phyloP scores from a whole-genome alignment of 2,888 invertebrate genomes.

The Colostygia pectinataria region DNA sequence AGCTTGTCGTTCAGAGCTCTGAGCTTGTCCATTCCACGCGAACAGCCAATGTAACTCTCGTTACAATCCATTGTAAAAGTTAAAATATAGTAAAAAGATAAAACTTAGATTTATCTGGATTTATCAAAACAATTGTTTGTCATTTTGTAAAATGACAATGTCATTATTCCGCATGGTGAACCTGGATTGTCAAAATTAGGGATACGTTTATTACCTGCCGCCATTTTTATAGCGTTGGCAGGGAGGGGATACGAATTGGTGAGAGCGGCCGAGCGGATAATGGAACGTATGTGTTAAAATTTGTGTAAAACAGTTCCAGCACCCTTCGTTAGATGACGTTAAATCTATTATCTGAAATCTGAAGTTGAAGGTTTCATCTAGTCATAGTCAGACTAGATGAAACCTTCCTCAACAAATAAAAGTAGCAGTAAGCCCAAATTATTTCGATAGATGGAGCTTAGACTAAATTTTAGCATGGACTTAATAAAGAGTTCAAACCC shows the following conservation, averaged over 20 bases:
- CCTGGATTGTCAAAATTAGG: neutral
- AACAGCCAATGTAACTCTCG: slow-evolving; percentile 52
- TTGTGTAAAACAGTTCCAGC: neutral
- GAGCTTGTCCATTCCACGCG: slow-evolving; percentile 44
- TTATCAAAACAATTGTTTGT: slow-evolving; percentile 13
- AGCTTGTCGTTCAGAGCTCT: slow-evolving; percentile 52
- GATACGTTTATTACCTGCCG: no score
- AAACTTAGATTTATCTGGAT: slow-evolving; percentile 12
- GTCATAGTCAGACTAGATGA: no score
- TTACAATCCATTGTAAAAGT: slow-evolving; percentile 47
- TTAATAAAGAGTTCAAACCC: no score
- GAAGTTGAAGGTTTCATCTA: no score
- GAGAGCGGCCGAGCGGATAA: no score
- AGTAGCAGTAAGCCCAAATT: no score
- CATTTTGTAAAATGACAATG: slow-evolving; percentile 3
- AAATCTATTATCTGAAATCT: no score
- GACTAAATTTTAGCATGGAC: no score
- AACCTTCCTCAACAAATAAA: no score
- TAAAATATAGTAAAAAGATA: slow-evolving; percentile 23
- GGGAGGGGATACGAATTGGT: no score
- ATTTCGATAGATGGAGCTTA: no score
- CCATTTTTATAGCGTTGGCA: neutral
- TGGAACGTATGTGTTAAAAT: neutral
- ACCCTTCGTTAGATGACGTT: slow-evolving; percentile 1
- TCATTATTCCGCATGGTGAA: no score